Percentiles rank a stretch among this genome's conserved stretches.
Conservation (phyloP, 1,140 invertebrate genomes). For the Eumaeus atala region DNA sequence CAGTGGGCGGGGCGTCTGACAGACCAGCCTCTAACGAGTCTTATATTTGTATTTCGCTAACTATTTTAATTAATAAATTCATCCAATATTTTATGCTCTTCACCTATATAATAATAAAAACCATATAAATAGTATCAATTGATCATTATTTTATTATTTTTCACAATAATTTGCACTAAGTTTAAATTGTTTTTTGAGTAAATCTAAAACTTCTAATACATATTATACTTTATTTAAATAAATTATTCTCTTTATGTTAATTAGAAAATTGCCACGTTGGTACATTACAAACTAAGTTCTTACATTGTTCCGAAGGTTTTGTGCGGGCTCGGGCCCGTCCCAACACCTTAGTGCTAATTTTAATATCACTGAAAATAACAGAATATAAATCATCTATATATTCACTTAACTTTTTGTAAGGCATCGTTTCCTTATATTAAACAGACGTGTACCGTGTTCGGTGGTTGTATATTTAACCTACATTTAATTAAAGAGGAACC, state of each 20-base stretch:
- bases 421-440: conserved; percentile 70
- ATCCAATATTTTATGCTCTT: conserved; percentile 71
- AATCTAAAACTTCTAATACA: conserved; percentile 74
- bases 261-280: conserved; percentile 69
- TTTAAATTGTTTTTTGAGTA: conserved; percentile 55
- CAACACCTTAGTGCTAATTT: conserved; percentile 65
- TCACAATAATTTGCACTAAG: conserved; percentile 73
- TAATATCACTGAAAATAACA: conserved; percentile 70
- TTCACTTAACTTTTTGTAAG: conserved; percentile 71
- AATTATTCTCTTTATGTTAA: conserved; percentile 73
- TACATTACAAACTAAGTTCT: conserved; percentile 72
- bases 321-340: conserved; percentile 45
- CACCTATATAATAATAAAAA: conserved; percentile 71
- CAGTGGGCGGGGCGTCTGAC: conserved; percentile 42
- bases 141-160: conserved; percentile 34
- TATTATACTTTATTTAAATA: conserved; percentile 71
- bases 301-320: conserved; percentile 66
- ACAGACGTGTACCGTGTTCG: conserved; percentile 57
- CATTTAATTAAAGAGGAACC: conserved; percentile 41
- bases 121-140: conserved; percentile 73
- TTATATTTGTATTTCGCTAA: conserved; percentile 75
- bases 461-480: conserved; percentile 67
- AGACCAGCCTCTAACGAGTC: conserved; percentile 66
- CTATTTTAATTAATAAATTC: conserved; percentile 75
- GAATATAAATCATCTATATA: conserved; percentile 71